Conservation (phyloP, 2,113 vertebrate species). For the Ailurus styani region DNA sequence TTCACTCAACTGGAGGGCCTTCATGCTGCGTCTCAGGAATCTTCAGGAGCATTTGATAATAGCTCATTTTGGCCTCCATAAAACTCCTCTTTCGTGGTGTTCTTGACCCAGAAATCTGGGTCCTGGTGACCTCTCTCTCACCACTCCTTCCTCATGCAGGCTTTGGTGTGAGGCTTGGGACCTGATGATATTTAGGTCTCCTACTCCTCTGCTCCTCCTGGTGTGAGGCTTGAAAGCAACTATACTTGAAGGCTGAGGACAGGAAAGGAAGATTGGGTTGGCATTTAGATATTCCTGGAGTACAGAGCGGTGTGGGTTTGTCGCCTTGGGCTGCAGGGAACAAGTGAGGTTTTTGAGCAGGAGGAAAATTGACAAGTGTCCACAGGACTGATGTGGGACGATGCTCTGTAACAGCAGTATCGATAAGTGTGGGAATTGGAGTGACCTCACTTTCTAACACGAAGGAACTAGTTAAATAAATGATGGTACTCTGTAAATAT, state of each 20-base stretch:
- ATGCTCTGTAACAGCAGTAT: not conserved
- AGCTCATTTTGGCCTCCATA: not conserved
- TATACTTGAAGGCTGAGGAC: not conserved
- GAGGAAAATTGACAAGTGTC: not conserved
- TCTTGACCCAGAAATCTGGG: not conserved
- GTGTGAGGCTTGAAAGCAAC: not conserved
- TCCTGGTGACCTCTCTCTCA: not conserved
- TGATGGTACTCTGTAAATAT: not conserved
- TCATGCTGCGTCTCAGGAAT: not conserved
- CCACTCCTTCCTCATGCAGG: no score
- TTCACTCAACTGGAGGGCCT: rapidly evolving
- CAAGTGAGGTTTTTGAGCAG: not conserved
- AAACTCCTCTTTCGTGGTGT: not conserved
- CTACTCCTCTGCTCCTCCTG: no score
- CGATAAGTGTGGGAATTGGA: not conserved
- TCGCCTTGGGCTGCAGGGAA: not conserved
- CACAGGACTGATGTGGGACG: rapidly evolving
- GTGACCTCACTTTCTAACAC: no score
- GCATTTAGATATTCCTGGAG: rapidly evolving
- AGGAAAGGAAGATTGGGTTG: not conserved
- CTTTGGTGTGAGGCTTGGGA: not conserved
- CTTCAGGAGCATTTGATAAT: rapidly evolving
- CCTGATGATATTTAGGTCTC: no score
- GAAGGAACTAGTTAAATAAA: not conserved
- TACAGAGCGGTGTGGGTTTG: not conserved